Conservation (phyloP, 2,113 vertebrate species). For the Plestiodon gilberti region DNA sequence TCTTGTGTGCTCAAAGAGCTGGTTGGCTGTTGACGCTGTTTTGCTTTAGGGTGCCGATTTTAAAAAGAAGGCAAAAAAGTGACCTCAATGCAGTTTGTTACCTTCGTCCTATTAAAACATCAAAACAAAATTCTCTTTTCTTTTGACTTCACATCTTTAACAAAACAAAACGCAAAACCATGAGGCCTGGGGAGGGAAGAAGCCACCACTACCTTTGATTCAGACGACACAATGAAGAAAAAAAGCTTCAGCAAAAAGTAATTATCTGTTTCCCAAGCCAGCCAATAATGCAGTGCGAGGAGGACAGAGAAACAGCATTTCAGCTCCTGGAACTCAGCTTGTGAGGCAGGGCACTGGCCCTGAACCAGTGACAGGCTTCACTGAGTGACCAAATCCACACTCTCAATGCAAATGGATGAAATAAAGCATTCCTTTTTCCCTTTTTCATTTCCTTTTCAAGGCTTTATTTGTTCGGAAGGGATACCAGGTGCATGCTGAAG, state of each 20-base stretch:
- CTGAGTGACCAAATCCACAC: accelerated
- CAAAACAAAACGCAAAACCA: neutral
- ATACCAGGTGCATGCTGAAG: neutral
- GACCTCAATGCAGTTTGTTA: neutral
- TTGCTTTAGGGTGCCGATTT: neutral
- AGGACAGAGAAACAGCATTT: neutral
- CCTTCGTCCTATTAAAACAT: neutral
- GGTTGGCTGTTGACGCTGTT: neutral
- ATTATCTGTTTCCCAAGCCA: neutral
- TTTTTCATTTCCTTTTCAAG: neutral
- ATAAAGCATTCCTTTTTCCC: accelerated
- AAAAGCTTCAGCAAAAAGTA: neutral
- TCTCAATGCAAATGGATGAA: neutral
- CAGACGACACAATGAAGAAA: neutral
- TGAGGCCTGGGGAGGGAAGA: neutral
- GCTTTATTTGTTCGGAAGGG: conserved; percentile 9
- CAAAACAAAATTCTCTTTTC: neutral
- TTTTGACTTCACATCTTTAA: conserved; percentile 29
- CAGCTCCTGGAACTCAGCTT: neutral
- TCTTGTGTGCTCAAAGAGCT: neutral
- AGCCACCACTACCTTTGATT: neutral
- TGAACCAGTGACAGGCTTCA: accelerated
- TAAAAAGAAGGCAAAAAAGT: neutral
- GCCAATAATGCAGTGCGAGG: neutral
- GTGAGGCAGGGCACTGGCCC: neutral